Evolutionary conservation across 2,113 vertebrate genomes (phyloP).

Genomic region (Dipodomys spectabilis): DNA sequence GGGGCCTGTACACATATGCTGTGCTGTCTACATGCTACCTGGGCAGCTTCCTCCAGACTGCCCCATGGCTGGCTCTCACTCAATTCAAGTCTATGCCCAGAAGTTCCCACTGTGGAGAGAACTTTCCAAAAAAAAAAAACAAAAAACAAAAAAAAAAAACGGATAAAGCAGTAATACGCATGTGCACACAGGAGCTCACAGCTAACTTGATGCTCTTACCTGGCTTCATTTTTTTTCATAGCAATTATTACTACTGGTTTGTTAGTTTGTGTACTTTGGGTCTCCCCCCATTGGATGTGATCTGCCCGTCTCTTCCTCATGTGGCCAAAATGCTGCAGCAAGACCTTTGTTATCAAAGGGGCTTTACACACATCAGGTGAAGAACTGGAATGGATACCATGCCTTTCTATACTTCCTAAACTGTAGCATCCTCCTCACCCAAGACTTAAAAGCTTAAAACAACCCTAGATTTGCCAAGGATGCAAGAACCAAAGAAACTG

Average conservation of each 20-base stretch:
- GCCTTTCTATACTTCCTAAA: background rate
- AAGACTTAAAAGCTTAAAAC: background rate
- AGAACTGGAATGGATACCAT: background rate
- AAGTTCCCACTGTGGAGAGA: background rate
- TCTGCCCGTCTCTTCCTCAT: background rate
- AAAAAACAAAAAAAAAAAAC: background rate
- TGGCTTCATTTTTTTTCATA: background rate
- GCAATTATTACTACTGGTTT: background rate
- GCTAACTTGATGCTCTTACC: background rate
- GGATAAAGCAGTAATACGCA: background rate
- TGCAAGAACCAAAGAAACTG: background rate
- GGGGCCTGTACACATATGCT: background rate
- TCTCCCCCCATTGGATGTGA: background rate
- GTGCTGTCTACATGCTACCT: background rate
- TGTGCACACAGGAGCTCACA: too few relatives aligned
- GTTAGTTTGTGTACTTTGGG: background rate
- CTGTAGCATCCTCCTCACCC: background rate
- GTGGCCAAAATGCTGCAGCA: conserved; percentile 17
- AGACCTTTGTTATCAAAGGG: background rate
- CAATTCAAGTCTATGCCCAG: background rate
- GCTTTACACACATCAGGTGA: background rate
- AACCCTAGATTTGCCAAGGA: conserved; percentile 8
- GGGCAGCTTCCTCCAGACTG: background rate
- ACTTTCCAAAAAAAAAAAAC: background rate
- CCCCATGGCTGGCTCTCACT: background rate